Evolutionary conservation across 2,888 invertebrate genomes (phyloP), one percentile per base, ranked within the genome.

Genomic region (Pherbina coryleti): DNA sequence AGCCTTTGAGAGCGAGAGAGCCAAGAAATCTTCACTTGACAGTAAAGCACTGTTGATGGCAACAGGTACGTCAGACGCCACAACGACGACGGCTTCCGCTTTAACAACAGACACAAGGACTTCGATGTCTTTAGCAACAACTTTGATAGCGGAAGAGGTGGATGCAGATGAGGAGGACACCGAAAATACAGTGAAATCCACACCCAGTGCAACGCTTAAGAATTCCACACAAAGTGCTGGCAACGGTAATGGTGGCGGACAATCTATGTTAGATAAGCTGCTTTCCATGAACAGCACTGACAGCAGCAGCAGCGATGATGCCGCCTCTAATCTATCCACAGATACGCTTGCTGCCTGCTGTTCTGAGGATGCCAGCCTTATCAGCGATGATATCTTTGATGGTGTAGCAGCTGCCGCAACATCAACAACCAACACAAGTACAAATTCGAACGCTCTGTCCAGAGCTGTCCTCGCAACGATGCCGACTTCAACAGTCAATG

Each of bases 231-330:
- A 79, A 49, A 82, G 83, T 7, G 82, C 83, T 37, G 87, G 86
- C 0, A 66, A 66, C n/a, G 64, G 64, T 19, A 51, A 51, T 4
- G 79, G 73, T 60, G 80, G 80, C 8, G 83, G 83, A 0, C 89
- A 89, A 81, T 88, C 88, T 17, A 89, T 89, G 85, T 82, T 88
- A 11, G 89, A 88, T 81, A 88, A 88, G 79, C 78, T 88, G 76
- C 80, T 88, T 5, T 88, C 88, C 5, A 89, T 89, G 88, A 88
- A 89, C 76, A 88, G 89, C 75, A 88, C 88, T 70, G 81, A 80
- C 31, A 82, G 81, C n/a, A 88, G 86, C 79, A 87, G 87, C 79
- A 88, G 86, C 74, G 88, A 89, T 60, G 88, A 88, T 73, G 85
- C 84, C 17, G 85, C 85, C 4, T 88, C 89, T 2, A 88, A 87